Evolutionary conservation across 92 coral and sea anemone genomes (phyloP).

Genomic region (Zoanthus gigantus): DNA sequence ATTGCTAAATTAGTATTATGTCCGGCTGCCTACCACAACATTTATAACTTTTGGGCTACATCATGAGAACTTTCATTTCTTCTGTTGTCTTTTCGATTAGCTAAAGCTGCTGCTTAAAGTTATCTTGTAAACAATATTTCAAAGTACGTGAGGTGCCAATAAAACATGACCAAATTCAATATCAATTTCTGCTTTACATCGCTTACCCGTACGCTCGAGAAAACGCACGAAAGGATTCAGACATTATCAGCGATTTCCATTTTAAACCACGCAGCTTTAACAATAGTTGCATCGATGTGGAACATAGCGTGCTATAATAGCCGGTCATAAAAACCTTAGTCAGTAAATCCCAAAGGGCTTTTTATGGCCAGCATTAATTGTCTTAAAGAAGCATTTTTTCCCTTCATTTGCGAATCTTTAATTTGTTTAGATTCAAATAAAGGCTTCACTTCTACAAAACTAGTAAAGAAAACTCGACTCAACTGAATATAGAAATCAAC

Average conservation of each 20-base stretch:
- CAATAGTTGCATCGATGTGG: not conserved
- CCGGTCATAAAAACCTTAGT: not conserved
- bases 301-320: conserved; percentile 25
- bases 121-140: not conserved
- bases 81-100: not conserved
- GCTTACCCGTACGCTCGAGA: not conserved
- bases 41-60: not conserved
- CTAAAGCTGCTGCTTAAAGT: not conserved
- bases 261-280: not conserved
- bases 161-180: not conserved
- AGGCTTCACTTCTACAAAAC: not conserved
- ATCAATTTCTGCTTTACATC: not conserved
- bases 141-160: not conserved
- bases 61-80: not conserved
- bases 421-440: not conserved
- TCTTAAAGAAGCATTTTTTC: not conserved
- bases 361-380: not conserved
- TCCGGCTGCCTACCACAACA: not conserved
- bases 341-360: conserved; percentile 20
- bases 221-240: not conserved
- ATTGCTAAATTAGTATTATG: not conserved
- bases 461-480: not conserved
- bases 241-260: not conserved
- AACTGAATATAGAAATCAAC: not conserved
- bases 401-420: conserved; percentile 11